Base-by-base conservation (phyloP, 2,113 vertebrate species). In the Nesogale talazaci region DNA sequence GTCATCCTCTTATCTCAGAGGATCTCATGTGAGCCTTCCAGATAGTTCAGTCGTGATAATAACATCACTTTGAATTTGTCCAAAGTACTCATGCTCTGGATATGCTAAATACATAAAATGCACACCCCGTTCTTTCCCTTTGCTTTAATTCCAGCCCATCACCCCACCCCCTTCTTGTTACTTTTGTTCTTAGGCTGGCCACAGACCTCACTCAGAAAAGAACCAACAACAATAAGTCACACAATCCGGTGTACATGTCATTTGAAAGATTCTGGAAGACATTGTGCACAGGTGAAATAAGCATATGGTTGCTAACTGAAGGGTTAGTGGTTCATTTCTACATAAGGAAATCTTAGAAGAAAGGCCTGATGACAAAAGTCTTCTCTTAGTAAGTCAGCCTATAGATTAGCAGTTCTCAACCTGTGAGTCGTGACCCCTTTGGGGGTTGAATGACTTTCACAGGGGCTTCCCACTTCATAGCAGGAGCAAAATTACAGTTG, bases 1-100 rank as follows among this genome's bases (percentile, higher is more conserved):
- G 5, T 42, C n/a, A 69, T 91, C 3, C 31, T 89, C 56, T 89
- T 91, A 69, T 84, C 42, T 84, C 75, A 59, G 82, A 91, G 3
- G 34, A 11, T 2, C 6, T 70, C 46, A 63, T 14, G 19, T 84
- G 11, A 22, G 10, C 29, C 93, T 84, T 81, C 25, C 38, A 81
- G 29, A 90, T 88, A 80, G 83, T 75, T 5, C 20, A 22, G n/a
- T 34, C 56, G 34, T 59, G 56, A 59, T 36, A 34, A 19, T 12
- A n/a, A 69, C 38, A 40, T 83, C 31, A 34, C n/a, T 70, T 63
- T 52, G 31, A 93, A 78, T 76, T 52, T n/a, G 67, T 38, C 38
- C 40, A 56, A 15, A 36, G 20, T 15, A 57, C 5, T 36, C n/a
- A 11, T 8, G 6, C 16, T 42, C 23, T 81, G 6, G 6, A 25